phyloP scores from a whole-genome alignment of 2,888 invertebrate genomes.

The Apamea sordens region DNA sequence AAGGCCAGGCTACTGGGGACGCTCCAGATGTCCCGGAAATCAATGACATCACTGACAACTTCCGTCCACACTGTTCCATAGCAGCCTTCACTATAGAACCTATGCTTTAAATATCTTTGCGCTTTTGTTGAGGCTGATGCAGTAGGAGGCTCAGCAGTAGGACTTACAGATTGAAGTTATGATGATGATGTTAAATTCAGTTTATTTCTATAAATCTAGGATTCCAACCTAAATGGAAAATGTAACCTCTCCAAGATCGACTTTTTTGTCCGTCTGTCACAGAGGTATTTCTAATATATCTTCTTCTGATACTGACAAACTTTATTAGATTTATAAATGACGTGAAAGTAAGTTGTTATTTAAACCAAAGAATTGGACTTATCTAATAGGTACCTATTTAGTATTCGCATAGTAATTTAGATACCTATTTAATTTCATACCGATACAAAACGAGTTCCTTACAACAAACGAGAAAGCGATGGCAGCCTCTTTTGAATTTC shows the following conservation, averaged over 20 bases:
- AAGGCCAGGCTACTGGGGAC: constrained; percentile 74
- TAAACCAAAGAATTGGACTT: constrained; percentile 18
- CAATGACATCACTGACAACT: constrained; percentile 72
- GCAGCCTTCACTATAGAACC: constrained; percentile 17
- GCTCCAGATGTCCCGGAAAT: constrained; percentile 76
- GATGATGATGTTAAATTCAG: background rate
- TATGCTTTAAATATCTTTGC: background rate
- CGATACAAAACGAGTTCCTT: constrained; percentile 70
- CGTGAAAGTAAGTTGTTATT: constrained; percentile 7
- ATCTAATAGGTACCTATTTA: constrained; percentile 27
- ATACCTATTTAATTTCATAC: constrained; percentile 44
- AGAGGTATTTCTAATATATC: background rate
- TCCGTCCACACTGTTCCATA: constrained; percentile 61
- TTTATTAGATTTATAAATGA: background rate
- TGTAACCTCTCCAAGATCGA: background rate
- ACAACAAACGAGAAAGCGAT: constrained; percentile 77
- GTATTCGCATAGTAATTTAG: constrained; percentile 37
- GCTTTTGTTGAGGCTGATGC: constrained; percentile 23
- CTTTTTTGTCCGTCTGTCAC: background rate
- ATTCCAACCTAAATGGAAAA: background rate
- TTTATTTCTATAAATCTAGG: too few species aligned
- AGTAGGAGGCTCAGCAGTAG: background rate
- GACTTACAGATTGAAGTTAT: background rate
- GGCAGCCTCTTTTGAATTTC: constrained; percentile 80
- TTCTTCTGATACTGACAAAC: background rate